Evolutionary conservation across 1,140 invertebrate genomes (phyloP).

Genomic region (Drosophila subobscura): DNA sequence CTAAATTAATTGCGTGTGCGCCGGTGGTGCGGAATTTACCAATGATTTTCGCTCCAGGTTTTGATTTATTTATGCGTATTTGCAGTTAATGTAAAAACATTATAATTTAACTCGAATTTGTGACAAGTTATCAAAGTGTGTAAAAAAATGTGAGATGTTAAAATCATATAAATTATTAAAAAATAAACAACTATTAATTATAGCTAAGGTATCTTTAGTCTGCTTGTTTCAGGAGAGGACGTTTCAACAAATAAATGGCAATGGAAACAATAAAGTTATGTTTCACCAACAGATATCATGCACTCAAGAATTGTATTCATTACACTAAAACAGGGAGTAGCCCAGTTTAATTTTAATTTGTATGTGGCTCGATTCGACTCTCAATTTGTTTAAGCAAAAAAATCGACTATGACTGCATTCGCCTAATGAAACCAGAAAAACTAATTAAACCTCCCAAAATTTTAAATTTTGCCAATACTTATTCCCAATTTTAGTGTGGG

Average conservation of each 20-base stretch:
- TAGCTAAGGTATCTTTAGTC: no score
- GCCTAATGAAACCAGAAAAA: not conserved
- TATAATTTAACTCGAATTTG: not conserved
- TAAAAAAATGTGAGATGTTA: not conserved
- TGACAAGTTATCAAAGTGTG: not conserved
- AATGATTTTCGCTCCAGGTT: not conserved
- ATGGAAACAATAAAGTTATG: constrained; percentile 38
- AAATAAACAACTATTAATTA: not conserved
- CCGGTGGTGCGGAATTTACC: constrained; percentile 5
- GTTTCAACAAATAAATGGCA: constrained; percentile 29
- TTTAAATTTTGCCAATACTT: constrained; percentile 30
- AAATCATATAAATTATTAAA: constrained; percentile 6
- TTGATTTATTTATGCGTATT: constrained; percentile 32
- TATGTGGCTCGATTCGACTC: no score
- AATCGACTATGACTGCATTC: not conserved
- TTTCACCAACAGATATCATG: no score
- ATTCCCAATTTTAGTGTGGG: no score
- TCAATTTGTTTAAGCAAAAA: no score
- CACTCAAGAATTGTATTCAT: no score
- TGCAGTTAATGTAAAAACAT: constrained; percentile 2
- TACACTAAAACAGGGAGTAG: not conserved
- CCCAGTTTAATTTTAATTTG: not conserved
- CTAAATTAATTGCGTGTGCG: constrained; percentile 40
- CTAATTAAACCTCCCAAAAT: constrained; percentile 10
- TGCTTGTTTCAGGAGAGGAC: constrained; percentile 4